Base-by-base conservation (phyloP, 2,797 vertebrate species). In the Enteromius fasciolatus region DNA sequence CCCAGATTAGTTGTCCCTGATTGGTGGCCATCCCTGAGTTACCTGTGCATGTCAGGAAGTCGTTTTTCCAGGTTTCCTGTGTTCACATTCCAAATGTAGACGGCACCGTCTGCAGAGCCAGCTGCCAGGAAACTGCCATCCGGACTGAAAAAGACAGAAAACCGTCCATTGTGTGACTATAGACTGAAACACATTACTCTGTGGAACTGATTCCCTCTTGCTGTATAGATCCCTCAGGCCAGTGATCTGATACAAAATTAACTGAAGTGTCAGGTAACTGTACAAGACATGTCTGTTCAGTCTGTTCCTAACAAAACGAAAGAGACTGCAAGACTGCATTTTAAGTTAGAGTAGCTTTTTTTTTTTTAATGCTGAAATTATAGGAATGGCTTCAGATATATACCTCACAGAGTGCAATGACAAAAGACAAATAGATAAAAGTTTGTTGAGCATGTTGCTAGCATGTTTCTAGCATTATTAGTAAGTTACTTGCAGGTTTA, bases 41-140 rank as follows among this genome's bases (percentile, higher is more conserved):
- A 97, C 96, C 94, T 94, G 92, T 97, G 96, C 76, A 92, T 89
- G 69, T 94, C 95, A 0, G 85, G 88, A 2, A 97, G 91, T 20
- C 90, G 91, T 3, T 91, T 92, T 91, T 96, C 95, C 90, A 97
- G 90, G 31, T 91, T 89, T n/a, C 94, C 95, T 0, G 88, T 94
- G 70, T 91, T 92, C 2, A 94, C 88, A 8, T 95, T 94, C 97
- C 97, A 98, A 86, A 97, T 90, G 88, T 95, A 97, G 83, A 98
- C 92, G 0, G 91, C 84, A 1, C 96, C 96, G 0, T 97, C 94
- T 0, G 93, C 92, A 31, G 96, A 97, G 2, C 96, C 97, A 1
- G 92, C 96, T 0, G 94, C 90, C 0, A 93, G 89, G 36, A 95
- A 96, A 84, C 89, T 89, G 31, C 94, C 91, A 52, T 98, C 96